Evolutionary conservation across 2,888 invertebrate genomes (phyloP), one percentile per base, ranked within the genome.

Genomic region (Pedicia rivosa): DNA sequence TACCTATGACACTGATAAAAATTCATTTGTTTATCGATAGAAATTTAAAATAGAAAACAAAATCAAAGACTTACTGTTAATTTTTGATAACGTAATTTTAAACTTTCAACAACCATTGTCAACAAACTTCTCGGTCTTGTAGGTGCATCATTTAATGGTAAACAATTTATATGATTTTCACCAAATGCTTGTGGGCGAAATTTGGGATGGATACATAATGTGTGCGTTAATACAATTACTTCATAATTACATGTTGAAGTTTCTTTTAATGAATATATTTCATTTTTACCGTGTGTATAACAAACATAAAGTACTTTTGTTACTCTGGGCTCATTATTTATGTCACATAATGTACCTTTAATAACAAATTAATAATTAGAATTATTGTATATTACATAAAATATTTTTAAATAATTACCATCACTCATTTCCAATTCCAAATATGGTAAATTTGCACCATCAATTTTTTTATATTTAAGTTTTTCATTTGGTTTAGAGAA

Each of bases 241-340:
- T 95, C 94, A 55, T 97, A 97, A 57, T 90, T 84, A 54, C 97
- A 97, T 0, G 87, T 90, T 0, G 88, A 81, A 0, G 78, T 83
- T 59, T 95, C 95, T 53, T 92, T 92, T 42, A 95, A 70, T 0
- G 87, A 86, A 54, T 84, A 88, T 3, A 95, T 77, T 54, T 94
- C 92, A 48, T 91, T 87, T 50, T 86, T 83, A 3, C 88, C 86
- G 48, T 84, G 80, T 4, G 72, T 70, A 51, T 81, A 86, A 62
- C 95, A 95, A 1, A 92, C 83, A 52, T 94, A 95, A 2, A 81
- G 66, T 3, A 94, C 74, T 51, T 73, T 74, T 0, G 90, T 84
- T 14, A 72, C 63, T 12, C 95, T 71, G 0, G 87, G 86, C 48
- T 80, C 74, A 37, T 80, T 79, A 45, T 78, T 95, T 35, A 98